Evolutionary conservation across 2,888 invertebrate genomes (phyloP), one percentile per base, ranked within the genome.

Genomic region (Neuroscelio doddi): DNA sequence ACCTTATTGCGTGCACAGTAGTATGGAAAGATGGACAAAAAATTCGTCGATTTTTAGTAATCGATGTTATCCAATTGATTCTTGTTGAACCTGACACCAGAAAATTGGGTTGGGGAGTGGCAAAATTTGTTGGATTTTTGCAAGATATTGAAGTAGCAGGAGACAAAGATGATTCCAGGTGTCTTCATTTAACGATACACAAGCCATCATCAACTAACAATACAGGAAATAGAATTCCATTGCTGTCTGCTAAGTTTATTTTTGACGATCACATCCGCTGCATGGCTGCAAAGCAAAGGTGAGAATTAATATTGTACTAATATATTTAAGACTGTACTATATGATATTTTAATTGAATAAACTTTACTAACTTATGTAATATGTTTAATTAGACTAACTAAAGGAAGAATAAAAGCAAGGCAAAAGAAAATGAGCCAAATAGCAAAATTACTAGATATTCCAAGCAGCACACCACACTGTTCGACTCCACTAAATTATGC

Each of bases 211-310:
- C 87, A n/a, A n/a, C n/a, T n/a, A 86, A 87, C 61, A 86, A 87
- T 4, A 89, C 91, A 52, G 87, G 88, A n/a, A 92, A 92, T 52
- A 87, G 93, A 42, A 90, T 93, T 0, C 93, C 95, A 0, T 85
- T 96, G n/a, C 85, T 97, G 5, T 90, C 93, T 1, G 95, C 96
- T 7, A 96, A 94, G 85, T 98, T 99, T 85, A 90, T 98, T 63
- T 99, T 99, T 83, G 98, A 99, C 81, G 99, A 99, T 86, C 98
- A 98, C 82, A 99, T 99, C 72, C 89, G 98, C 24, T 98, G 98
- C 80, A 97, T 98, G 97, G 98, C 98, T 12, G 98, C 98, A 16
- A 98, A 98, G 80, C 98, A 98, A 84, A 94, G 93, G 93, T 93
- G 81, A 64, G 1, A 46, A 17, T 32, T 10, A n/a, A n/a, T n/a